Percentiles rank a stretch among this genome's conserved stretches.
phyloP scores from a whole-genome alignment of 2,113 vertebrate genomes.

The Vicugna pacos region DNA sequence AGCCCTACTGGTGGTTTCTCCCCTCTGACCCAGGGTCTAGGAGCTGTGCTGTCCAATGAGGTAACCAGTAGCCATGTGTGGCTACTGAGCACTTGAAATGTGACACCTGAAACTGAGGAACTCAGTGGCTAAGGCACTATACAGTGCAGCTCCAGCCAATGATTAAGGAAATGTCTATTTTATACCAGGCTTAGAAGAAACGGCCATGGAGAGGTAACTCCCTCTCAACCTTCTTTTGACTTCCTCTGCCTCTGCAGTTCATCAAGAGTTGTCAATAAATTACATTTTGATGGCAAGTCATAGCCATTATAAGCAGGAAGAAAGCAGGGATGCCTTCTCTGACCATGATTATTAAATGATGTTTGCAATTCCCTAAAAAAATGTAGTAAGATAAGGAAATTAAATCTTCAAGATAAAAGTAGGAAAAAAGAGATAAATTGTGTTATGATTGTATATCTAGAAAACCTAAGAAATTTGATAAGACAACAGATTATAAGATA shows the following conservation, averaged over 20 bases:
- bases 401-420: conserved; percentile 34
- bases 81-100: neutral
- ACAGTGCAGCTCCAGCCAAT: neutral
- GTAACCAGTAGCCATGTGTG: neutral
- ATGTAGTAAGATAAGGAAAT: neutral
- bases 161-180: neutral
- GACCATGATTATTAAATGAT: neutral
- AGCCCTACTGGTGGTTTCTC: neutral
- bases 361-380: conserved; percentile 33
- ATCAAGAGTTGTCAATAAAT: neutral
- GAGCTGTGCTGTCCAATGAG: neutral
- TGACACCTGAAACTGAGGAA: neutral
- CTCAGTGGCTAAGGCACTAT: neutral
- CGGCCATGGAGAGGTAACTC: neutral
- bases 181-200: neutral
- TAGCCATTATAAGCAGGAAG: neutral
- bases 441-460: neutral
- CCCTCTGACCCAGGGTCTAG: too few relatives aligned
- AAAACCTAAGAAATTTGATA: conserved; percentile 25
- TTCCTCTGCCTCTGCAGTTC: neutral
- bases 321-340: neutral
- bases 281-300: neutral
- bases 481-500: neutral
- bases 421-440: neutral
- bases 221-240: neutral